Base-by-base conservation (phyloP, 2,113 vertebrate species). In the Silurus glanis region DNA sequence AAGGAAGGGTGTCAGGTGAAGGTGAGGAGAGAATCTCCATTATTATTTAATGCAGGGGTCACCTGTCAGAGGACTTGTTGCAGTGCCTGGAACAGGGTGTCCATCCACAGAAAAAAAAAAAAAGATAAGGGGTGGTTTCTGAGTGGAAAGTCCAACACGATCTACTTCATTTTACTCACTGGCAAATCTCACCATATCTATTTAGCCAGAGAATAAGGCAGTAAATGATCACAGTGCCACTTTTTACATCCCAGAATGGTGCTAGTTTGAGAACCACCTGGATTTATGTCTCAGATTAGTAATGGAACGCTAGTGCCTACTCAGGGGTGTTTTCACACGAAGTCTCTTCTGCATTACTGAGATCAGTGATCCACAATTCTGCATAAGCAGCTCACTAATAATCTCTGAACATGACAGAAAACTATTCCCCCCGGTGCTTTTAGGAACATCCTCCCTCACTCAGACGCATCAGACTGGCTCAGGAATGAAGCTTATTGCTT, bases 1-100 rank as follows among this genome's bases (percentile, higher is more conserved):
- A 83, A 64, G n/a, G 62, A 58, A 14, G 86, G 78, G 88, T 89
- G 90, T 89, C 84, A 69, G n/a, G 84, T 87, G 83, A 58, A 69
- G 90, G 25, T 86, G 78, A 86, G 85, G 88, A 89, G 86, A 83
- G 85, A 91, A 88, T 90, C 89, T 82, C 92, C 89, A 88, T 94
- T 94, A 94, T 86, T 94, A 92, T 93, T 95, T 94, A 93, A 94
- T 94, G 90, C 87, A 85, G 83, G 86, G 89, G 90, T 90, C 89
- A 87, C 85, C 86, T 91, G 84, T 90, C 89, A 89, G 74, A 86
- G 37, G 84, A 53, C 83, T 56, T 58, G 55, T 66, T 83, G 76
- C 59, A 69, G 28, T 14, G 58, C 45, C 56, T 84, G 47, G 69
- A n/a, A 84, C 23, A 56, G 69, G 12, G 53, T 67, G 37, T 56